phyloP scores from a whole-genome alignment of 2,888 invertebrate species.

The Tetragnatha montana region DNA sequence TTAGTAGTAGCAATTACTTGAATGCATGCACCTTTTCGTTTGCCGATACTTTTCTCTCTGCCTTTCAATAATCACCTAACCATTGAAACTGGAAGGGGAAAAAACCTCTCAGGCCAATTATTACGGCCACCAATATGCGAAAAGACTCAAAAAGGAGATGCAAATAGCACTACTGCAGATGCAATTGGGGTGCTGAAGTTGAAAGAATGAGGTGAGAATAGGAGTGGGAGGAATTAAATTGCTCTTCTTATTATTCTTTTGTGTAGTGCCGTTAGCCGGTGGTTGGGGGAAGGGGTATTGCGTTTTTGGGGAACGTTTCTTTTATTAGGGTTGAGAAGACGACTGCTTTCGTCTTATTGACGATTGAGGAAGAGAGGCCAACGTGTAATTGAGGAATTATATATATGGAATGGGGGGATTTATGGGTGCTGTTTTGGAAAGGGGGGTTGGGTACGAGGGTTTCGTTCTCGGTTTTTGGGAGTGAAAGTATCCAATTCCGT shows the following conservation, averaged over 20 bases:
- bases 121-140: neutral
- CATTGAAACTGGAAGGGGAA: neutral
- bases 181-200: conserved; percentile 13
- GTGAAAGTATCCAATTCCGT: neutral
- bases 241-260: conserved; percentile 48
- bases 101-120: neutral
- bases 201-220: conserved; percentile 10
- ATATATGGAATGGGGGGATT: neutral
- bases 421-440: neutral
- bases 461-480: neutral
- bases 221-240: conserved; percentile 43
- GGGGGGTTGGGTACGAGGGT: neutral
- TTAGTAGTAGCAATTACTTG: neutral
- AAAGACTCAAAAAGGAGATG: conserved; percentile 1
- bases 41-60: neutral
- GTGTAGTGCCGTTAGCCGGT: conserved; percentile 40
- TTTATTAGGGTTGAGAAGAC: conserved; percentile 3
- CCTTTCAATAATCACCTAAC: neutral
- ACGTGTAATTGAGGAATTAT: conserved; percentile 12
- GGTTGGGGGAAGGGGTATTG: conserved; percentile 48
- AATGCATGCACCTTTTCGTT: neutral
- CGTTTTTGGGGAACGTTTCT: conserved; percentile 34
- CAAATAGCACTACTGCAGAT: conserved; percentile 38
- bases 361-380: neutral
- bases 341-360: neutral